Conservation (phyloP, 1,140 invertebrate genomes). For the Drosophila sucinea region DNA sequence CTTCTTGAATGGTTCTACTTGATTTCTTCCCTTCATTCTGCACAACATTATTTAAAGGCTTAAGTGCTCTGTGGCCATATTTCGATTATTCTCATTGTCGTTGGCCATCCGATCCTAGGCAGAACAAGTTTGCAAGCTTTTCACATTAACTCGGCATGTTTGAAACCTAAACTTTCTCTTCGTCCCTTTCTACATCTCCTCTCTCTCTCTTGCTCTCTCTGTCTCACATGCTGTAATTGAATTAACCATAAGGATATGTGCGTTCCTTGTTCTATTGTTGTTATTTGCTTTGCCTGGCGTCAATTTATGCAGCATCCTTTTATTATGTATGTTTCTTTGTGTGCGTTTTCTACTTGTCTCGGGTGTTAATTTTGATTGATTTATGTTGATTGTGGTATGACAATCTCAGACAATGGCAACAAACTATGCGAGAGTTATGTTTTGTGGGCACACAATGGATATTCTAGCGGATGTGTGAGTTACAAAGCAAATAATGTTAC, state of each 20-base stretch:
- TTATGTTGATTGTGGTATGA: conserved; percentile 32
- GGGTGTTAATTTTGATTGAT: conserved; percentile 36
- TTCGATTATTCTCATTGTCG: conserved; percentile 10
- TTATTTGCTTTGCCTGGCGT: not conserved
- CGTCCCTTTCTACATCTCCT: not conserved
- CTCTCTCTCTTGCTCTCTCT: not conserved
- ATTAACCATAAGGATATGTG: conserved; percentile 37
- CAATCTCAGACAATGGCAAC: conserved; percentile 14
- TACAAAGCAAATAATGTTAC: too few species aligned
- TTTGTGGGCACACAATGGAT: too few species aligned
- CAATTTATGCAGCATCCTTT: conserved; percentile 39
- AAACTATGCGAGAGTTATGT: not conserved
- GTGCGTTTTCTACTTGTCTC: conserved; percentile 18
- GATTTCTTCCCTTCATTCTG: conserved; percentile 8
- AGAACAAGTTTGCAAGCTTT: conserved; percentile 12
- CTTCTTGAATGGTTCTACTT: conserved; percentile 10
- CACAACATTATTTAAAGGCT: conserved; percentile 35
- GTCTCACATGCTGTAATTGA: conserved; percentile 29
- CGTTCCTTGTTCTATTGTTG: conserved; percentile 25
- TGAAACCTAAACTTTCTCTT: conserved; percentile 19
- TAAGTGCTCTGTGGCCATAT: conserved; percentile 21
- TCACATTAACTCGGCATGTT: conserved; percentile 24
- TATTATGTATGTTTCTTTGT: not conserved
- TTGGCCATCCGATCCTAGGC: not conserved
- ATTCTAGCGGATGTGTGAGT: not conserved